phyloP scores from a whole-genome alignment of 1,140 invertebrate genomes.

The Nixonia krombeini region DNA sequence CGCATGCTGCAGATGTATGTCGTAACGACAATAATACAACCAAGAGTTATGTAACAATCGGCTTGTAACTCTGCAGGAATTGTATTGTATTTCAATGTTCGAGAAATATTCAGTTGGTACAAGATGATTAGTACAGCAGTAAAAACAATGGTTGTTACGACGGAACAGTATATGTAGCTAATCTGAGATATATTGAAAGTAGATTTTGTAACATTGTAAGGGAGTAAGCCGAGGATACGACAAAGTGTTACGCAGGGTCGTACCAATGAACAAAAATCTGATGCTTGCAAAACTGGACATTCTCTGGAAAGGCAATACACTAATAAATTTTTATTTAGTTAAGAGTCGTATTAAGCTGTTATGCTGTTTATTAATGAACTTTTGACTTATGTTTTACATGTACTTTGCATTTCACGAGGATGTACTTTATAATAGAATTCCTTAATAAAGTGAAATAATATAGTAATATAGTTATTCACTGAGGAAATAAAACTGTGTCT shows the following conservation, averaged over 20 bases:
- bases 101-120: constrained; percentile 46
- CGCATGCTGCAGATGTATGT: constrained; percentile 22
- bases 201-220: constrained; percentile 23
- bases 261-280: constrained; percentile 44
- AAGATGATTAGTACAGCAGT: neutral
- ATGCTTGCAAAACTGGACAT: constrained; percentile 24
- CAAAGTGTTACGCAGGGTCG: constrained; percentile 32
- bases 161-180: neutral
- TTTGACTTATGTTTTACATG: too few species aligned
- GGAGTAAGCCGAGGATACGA: constrained; percentile 38
- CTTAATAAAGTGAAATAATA: too few species aligned
- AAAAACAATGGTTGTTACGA: too few species aligned
- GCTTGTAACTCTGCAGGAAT: constrained; percentile 42
- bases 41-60: constrained; percentile 49
- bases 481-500: too few species aligned
- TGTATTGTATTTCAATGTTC: neutral
- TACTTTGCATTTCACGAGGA: too few species aligned
- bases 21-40: constrained; percentile 9
- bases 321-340: too few species aligned
- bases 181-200: constrained; percentile 16
- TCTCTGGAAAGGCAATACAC: too few species aligned
- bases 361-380: too few species aligned
- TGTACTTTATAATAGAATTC: too few species aligned
- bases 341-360: too few species aligned
- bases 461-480: too few species aligned